These are phyloP conservation scores for Gymnocephalus cernua DNA, from an alignment of 2,113 vertebrate species.

Conservation along the genomic window DNA sequence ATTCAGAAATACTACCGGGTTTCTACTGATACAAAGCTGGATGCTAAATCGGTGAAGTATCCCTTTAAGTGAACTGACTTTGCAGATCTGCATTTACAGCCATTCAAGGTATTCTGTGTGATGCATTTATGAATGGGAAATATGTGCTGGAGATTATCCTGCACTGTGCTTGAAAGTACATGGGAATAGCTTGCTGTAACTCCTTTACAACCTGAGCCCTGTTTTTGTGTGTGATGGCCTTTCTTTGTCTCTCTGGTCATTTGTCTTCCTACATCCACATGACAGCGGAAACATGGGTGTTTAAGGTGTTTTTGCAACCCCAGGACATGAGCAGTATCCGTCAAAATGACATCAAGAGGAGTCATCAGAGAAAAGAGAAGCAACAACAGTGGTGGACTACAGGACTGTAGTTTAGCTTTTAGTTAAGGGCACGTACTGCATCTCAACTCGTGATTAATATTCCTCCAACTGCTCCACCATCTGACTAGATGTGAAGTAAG, in stretches of 20 bases:
- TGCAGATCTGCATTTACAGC: slow-evolving; percentile 21
- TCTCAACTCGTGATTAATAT: neutral
- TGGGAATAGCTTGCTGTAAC: neutral
- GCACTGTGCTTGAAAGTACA: neutral
- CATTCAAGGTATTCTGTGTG: slow-evolving; percentile 1
- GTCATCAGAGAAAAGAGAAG: neutral
- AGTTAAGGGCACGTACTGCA: neutral
- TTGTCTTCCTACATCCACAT: slow-evolving; percentile 46
- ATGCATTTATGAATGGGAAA: neutral
- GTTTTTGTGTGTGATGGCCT: slow-evolving; percentile 19
- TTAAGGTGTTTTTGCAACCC: slow-evolving; percentile 37
- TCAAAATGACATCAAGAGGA: slow-evolving; percentile 50
- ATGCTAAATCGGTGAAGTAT: too few relatives aligned
- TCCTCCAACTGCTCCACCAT: slow-evolving; percentile 4
- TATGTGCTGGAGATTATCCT: neutral
- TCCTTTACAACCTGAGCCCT: neutral
- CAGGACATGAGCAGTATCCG: slow-evolving; percentile 35
- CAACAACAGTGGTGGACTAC: slow-evolving; percentile 2
- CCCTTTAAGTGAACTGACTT: slow-evolving; percentile 31
- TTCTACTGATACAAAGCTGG: too few relatives aligned
- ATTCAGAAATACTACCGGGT: too few relatives aligned
- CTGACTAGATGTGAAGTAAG: neutral
- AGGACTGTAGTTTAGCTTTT: neutral
- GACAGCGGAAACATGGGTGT: slow-evolving; percentile 23
- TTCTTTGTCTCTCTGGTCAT: slow-evolving; percentile 34